Conservation (phyloP, 1,140 invertebrate species). For the Melipona quadrifasciata region DNA sequence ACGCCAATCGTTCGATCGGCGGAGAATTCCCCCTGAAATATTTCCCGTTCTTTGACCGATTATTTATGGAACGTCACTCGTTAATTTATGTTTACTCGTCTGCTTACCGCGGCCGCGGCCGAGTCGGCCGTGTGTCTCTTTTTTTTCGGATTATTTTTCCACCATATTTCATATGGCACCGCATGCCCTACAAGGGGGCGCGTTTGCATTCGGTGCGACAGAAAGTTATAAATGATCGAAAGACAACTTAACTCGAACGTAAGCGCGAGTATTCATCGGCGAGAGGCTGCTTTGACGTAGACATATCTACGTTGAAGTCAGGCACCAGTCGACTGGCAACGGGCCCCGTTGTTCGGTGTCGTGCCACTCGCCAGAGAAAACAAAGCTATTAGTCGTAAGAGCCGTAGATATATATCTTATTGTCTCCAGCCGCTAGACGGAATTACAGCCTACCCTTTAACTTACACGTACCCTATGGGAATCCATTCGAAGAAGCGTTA, state of each 20-base stretch:
- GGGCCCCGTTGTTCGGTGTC: constrained; percentile 15
- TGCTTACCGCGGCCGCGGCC: background rate
- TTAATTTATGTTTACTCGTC: constrained; percentile 35
- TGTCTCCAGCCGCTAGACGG: constrained; percentile 60
- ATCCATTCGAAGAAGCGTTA: constrained; percentile 47
- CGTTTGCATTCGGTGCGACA: constrained; percentile 28
- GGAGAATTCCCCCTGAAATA: background rate
- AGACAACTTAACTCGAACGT: constrained; percentile 21
- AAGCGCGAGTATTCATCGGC: constrained; percentile 29
- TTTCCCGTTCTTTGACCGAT: background rate
- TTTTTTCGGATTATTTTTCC: constrained; percentile 36
- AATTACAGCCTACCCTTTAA: constrained; percentile 57
- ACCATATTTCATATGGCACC: constrained; percentile 23
- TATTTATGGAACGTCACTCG: constrained; percentile 19
- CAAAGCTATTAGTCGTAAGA: constrained; percentile 63
- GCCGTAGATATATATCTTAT: constrained; percentile 65
- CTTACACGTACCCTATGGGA: constrained; percentile 50
- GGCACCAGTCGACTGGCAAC: background rate
- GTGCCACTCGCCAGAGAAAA: constrained; percentile 41
- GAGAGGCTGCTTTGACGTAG: constrained; percentile 33
- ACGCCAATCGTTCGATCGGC: background rate
- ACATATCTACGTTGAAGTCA: constrained; percentile 37
- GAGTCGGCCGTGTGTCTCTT: background rate
- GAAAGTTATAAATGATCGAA: constrained; percentile 43
- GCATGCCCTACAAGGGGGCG: constrained; percentile 14